Base-by-base conservation (phyloP, 2,113 vertebrate species). In the Azemiops feae region DNA sequence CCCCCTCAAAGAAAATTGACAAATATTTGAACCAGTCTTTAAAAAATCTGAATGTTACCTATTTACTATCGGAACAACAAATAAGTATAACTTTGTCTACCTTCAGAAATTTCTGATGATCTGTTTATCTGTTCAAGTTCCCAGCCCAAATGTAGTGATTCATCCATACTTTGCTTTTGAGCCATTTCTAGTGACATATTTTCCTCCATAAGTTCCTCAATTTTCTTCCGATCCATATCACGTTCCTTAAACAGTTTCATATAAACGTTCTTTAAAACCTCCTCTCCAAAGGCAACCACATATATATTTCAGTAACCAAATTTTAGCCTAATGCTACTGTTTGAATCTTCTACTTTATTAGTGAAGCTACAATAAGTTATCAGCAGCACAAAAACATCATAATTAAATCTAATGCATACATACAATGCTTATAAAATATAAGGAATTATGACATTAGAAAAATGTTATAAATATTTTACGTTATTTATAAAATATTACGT, bases 131-230 rank as follows among this genome's bases (percentile, higher is more conserved):
- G 99, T 94, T 99, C 99, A 92, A 99, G 97, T 93, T 99, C 99
- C 99, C 99, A 99, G 95, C 99, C 99, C 92, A 99, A 98, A 96
- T 99, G 99, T 94, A 99, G 96, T 2, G 99, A 99, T 95, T 99
- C 99, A 91, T 99, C 99, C 99, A 99, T 99, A 95, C 99, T 99
- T 96, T 99, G 99, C 90, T 99, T 99, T 97, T 99, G 99, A 90
- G 99, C 99, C 98, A 99, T 98, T 97, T 99, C 99, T 22, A 99
- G 97, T 85, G 98, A 98, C 96, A 99, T 98, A 94, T 99, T 99
- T 98, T 99, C 99, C 97, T 99, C 99, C 98, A 99, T 95, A 92
- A 99, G 97, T 96, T 99, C 99, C 94, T 99, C 99, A 96, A 99
- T 98, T n/a, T 98, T 99, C 95, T 99, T 99, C 93, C 99, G 98